Percentiles rank a stretch among this genome's conserved stretches.
Conservation (phyloP, 2,797 vertebrate genomes). For the Chiloscyllium punctatum region DNA sequence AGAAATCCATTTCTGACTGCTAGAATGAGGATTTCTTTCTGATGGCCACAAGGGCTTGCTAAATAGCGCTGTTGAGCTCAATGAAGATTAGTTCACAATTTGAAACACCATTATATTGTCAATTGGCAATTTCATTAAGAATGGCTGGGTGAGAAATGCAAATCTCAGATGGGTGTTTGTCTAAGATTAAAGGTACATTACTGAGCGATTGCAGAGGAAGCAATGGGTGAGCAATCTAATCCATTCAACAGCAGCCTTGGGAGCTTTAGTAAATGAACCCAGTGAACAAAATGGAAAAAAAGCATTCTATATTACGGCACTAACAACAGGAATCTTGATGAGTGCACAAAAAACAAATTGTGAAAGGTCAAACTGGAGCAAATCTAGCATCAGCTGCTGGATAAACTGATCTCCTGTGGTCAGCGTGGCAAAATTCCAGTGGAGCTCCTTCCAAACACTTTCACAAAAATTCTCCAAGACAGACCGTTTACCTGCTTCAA, state of each 20-base stretch:
- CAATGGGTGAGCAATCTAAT: neutral
- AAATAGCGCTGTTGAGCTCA: neutral
- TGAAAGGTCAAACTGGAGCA: slow-evolving; percentile 28
- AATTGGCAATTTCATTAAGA: slow-evolving; percentile 7
- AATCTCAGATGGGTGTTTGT: neutral
- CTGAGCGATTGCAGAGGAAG: neutral
- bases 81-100: slow-evolving; percentile 6
- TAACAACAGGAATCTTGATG: neutral
- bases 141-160: neutral
- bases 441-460: neutral
- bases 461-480: neutral
- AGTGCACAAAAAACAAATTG: neutral
- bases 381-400: neutral
- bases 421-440: neutral
- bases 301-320: neutral
- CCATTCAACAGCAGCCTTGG: neutral
- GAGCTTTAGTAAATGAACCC: slow-evolving; percentile 17
- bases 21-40: neutral
- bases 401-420: neutral
- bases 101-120: neutral
- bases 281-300: neutral
- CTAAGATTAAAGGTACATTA: slow-evolving; percentile 4
- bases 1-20: neutral
- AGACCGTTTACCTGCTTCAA: neutral
- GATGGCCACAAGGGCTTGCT: neutral